phyloP scores from a whole-genome alignment of 2,888 invertebrate genomes.

The Synergus laeviventris region DNA sequence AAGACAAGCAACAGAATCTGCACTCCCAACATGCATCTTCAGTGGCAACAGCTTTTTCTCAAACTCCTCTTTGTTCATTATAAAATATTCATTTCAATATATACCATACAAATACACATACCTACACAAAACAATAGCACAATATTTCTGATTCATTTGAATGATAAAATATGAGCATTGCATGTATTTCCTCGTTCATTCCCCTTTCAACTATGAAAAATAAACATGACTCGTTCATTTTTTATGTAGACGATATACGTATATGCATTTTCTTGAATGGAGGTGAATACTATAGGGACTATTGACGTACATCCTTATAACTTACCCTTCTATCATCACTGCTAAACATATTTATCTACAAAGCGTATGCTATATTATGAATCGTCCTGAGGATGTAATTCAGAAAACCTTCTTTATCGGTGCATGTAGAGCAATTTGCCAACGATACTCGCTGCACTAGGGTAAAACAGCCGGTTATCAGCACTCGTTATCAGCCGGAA shows the following conservation, averaged over 20 bases:
- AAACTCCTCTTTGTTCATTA: background rate
- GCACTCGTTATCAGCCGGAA: conserved; percentile 69
- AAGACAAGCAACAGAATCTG: background rate
- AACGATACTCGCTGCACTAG: conserved; percentile 51
- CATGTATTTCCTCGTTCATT: background rate
- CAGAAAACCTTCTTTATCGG: conserved; percentile 38
- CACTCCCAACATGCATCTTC: background rate
- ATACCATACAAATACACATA: too few species aligned
- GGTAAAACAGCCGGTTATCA: conserved; percentile 60
- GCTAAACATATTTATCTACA: background rate
- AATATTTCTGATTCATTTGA: background rate
- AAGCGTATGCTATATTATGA: conserved; percentile 25
- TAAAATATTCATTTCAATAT: too few species aligned
- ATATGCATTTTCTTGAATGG: conserved; percentile 17
- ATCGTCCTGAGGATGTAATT: conserved; percentile 42
- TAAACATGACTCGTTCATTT: background rate
- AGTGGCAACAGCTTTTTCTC: background rate
- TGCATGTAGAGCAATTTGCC: conserved; percentile 52
- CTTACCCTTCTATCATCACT: background rate
- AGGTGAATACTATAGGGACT: background rate
- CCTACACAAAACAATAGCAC: background rate
- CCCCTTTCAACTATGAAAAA: background rate
- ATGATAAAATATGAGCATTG: background rate
- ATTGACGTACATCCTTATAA: conserved; percentile 17
- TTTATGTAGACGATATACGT: background rate